Base-by-base conservation (phyloP, 2,888 invertebrate species). In the Apamea crenata region DNA sequence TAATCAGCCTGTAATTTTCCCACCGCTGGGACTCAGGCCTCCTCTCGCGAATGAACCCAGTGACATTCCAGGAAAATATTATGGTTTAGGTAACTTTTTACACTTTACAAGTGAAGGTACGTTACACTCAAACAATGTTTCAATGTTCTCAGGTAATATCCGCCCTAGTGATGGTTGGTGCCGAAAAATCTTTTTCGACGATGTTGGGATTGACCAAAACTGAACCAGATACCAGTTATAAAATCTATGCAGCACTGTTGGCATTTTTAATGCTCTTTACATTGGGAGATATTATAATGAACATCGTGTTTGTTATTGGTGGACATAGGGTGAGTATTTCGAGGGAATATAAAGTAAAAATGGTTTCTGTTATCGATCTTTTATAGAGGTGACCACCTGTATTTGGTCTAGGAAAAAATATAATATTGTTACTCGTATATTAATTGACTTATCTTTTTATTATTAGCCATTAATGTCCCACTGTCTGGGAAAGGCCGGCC, bases 291-390 rank as follows among this genome's bases (percentile, higher is more conserved):
- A 82, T 82, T 36, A 25, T 84, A 65, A 74, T 82, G 50, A 82
- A 82, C 44, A 84, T 82, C n/a, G 32, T 65, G 16, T 82, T 82
- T 69, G 82, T 82, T 65, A 82, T 82, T 47, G 84, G 80, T 8
- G 82, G 80, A 4, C 82, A 82, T 53, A 68, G 82, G 44, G 82
- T 82, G 29, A 80, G 84, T 78, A 32, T 14, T 29, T 16, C 18
- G 21, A 59, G 1, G 18, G 7, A 7, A n/a, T 71, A 1, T 36
- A 36, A 56, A 56, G 18, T 47, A 2, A 32, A 6, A n/a, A 14
- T n/a, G 16, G 59, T n/a, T 59, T 59, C 12, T 59, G 12, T 61
- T 16, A 61, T 59, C 21, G 53, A 8, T 63, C 2, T 70, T 71
- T 71, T 12, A 25, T 25, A n/a, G 6, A 25, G 8, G 5, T 16